Conservation (phyloP, 2,888 invertebrate species). For the Augiades crinisus region DNA sequence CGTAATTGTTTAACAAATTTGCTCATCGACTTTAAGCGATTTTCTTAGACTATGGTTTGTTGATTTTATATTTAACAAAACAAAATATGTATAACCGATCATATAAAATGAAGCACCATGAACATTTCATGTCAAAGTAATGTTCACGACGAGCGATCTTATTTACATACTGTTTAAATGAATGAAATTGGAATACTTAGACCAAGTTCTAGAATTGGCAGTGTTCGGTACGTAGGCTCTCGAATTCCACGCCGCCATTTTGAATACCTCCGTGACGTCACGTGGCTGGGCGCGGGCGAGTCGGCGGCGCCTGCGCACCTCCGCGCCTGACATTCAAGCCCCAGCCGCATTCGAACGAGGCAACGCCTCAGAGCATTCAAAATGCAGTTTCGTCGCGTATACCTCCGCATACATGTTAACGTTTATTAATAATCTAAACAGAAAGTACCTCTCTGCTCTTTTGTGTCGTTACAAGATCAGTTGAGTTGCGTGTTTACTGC, state of each 20-base stretch:
- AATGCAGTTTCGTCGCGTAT: constrained; percentile 70
- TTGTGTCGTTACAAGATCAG: constrained; percentile 61
- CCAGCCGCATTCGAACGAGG: constrained; percentile 70
- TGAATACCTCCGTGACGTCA: constrained; percentile 79
- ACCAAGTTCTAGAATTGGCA: constrained; percentile 33
- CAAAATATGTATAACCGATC: no score
- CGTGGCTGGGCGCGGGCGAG: constrained; percentile 69
- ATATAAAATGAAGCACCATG: no score
- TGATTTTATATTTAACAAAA: no score
- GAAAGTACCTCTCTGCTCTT: constrained; percentile 70
- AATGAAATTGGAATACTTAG: not conserved
- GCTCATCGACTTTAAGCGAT: no score
- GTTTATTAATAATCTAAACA: constrained; percentile 51
- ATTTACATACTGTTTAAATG: not conserved
- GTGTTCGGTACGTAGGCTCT: constrained; percentile 65
- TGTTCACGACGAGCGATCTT: no score
- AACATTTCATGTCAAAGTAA: no score
- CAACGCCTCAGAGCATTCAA: constrained; percentile 64
- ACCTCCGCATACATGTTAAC: constrained; percentile 59
- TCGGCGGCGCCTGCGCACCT: constrained; percentile 62
- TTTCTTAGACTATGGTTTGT: no score
- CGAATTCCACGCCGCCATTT: constrained; percentile 78
- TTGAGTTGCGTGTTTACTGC: constrained; percentile 48
- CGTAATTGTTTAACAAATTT: no score
- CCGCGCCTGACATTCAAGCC: constrained; percentile 39